Evolutionary conservation across 1,140 invertebrate species (phyloP), one percentile per base, ranked within the genome.

Genomic region (Elymnias hypermnestra): DNA sequence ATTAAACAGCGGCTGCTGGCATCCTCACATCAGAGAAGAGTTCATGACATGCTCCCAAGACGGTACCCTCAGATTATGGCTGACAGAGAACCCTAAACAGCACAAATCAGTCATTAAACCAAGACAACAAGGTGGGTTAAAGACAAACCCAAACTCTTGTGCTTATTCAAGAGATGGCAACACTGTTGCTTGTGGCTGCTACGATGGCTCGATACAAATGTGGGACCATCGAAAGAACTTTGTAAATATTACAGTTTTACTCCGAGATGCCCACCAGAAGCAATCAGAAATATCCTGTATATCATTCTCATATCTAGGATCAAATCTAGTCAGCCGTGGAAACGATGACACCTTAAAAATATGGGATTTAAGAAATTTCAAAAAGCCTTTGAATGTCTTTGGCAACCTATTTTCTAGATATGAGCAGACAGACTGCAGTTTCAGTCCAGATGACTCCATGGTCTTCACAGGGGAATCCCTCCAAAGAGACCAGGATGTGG

Each of bases 191-290:
- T 94, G 94, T 40, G 98, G 93, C 0, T 99, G 98, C 72, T 89
- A 92, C 15, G 98, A 99, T 84, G 98, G 98, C 1, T 98, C 96
- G 0, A 93, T 99, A 58, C 97, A 99, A 81, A 93, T 99, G 83
- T 99, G 98, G 98, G 98, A 99, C 77, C 93, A 96, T 36, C 90
- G 97, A 25, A 93, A 92, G 68, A 93, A 90, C 63, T 93, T 91
- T 58, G 93, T 94, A 0, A 97, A 96, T 65, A 95, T 96, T 0
- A 90, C 92, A 0, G 87, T 92, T 33, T 77, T 94, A 18, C 84
- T 96, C 1, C 88, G 96, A 48, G 91, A 89, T 39, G 97, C 95
- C 0, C 98, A 99, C 83, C 87, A 90, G 44, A 93, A 91, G 58
- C 92, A 92, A 3, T 88, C 88, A 0, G 95, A 98, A 70, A 95